A percentile compares a stretch with the other conserved stretches of the same genome.
Evolutionary conservation across 92 coral and sea anemone species (phyloP).

Genomic region (Meandrina meandrites): DNA sequence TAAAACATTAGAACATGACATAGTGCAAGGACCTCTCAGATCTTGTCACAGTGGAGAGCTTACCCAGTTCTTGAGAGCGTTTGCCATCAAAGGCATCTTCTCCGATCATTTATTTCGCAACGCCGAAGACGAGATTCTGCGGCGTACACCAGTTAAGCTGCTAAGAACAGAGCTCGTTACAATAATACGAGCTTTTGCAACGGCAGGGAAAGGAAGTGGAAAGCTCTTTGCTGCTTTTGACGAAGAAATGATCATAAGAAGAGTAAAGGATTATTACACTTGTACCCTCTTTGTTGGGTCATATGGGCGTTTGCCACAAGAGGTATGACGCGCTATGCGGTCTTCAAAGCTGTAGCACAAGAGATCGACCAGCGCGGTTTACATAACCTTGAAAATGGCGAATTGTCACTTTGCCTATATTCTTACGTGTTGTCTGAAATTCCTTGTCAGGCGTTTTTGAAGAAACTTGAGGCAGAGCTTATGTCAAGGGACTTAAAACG

Average conservation of each 20-base stretch:
- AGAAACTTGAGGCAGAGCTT: constrained; percentile 9
- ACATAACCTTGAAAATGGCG: constrained; percentile 10
- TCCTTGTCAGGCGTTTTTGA: constrained; percentile 2
- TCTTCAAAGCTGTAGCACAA: background rate
- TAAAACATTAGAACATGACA: constrained; percentile 12
- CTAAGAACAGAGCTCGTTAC: constrained; percentile 17
- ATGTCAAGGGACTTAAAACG: background rate
- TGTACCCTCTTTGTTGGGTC: constrained; percentile 11
- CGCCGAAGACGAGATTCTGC: constrained; percentile 20
- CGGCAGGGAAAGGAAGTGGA: constrained; percentile 25
- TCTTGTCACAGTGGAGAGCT: constrained; percentile 17
- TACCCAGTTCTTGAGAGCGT: constrained; percentile 9
- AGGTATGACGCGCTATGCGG: background rate
- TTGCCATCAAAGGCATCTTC: constrained; percentile 26
- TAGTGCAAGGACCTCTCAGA: constrained; percentile 3
- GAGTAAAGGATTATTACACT: constrained; percentile 3
- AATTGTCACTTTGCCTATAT: constrained; percentile 22
- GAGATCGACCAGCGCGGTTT: constrained; percentile 26
- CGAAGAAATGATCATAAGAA: background rate
- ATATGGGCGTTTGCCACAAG: constrained; percentile 37
- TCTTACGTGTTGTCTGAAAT: constrained; percentile 38
- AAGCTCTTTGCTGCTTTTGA: constrained; percentile 23
- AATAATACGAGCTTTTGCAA: constrained; percentile 33
- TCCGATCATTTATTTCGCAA: background rate
- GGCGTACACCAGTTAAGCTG: background rate